Conservation (phyloP, 2,888 invertebrate genomes). For the Pseudococcus jackbeardsleyi region DNA sequence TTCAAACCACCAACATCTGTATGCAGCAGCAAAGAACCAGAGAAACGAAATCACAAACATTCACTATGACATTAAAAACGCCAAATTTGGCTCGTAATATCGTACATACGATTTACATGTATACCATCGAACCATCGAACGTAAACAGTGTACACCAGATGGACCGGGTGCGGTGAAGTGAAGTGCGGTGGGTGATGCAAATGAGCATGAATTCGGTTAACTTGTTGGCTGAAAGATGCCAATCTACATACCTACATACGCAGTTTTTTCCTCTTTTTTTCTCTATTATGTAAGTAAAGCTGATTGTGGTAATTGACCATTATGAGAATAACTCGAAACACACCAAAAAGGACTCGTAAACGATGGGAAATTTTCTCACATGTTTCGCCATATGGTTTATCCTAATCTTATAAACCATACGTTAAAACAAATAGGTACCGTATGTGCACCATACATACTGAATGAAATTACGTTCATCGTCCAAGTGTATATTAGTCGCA, state of each 20-base stretch:
- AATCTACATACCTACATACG: neutral
- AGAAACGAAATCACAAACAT: neutral
- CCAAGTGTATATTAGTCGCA: no score
- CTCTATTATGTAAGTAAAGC: neutral
- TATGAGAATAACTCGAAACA: neutral
- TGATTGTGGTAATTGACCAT: neutral
- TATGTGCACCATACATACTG: neutral
- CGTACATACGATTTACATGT: neutral
- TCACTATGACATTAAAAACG: neutral
- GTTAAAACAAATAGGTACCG: neutral
- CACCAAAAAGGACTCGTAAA: neutral
- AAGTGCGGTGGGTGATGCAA: neutral
- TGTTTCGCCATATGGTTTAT: neutral
- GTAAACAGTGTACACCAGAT: neutral
- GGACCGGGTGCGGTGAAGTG: neutral
- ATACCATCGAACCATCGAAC: no score
- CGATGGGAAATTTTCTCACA: neutral
- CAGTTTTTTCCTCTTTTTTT: neutral
- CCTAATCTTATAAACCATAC: neutral
- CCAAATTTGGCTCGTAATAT: slow-evolving; percentile 1
- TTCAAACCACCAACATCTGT: neutral
- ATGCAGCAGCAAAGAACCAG: neutral
- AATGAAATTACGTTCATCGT: no score
- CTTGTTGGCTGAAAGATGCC: neutral
- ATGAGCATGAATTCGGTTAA: neutral